Evolutionary conservation across 2,888 invertebrate species (phyloP), one percentile per base, ranked within the genome.

Genomic region (Morinoia aosen): DNA sequence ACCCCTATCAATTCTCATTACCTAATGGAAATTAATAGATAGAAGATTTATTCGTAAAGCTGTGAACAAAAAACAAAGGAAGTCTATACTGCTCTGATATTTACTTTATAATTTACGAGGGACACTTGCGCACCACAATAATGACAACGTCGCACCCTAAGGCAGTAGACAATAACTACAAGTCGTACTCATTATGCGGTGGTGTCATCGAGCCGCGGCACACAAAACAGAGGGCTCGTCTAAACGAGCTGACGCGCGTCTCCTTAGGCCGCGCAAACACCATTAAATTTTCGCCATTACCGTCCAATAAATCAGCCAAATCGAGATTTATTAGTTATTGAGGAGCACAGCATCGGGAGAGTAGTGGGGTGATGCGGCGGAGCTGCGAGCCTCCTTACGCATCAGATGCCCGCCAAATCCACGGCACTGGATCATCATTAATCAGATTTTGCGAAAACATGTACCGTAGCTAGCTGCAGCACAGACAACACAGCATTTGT

Each of bases 241-340:
- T 61, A 61, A 61, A 76, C 76, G 76, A 76, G 76, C 76, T 93
- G 48, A 93, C 57, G 57, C 33, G 58, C 58, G 57, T 93, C 56
- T 93, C 93, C 93, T 93, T 93, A 93, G 58, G 93, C 57, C 93
- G 93, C 57, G 93, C 93, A 93, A 93, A 93, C 93, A 93, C 93
- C 93, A 93, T 93, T 93, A 93, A 93, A 93, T 93, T 93, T 57
- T 93, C 93, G 93, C 93, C 57, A 93, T 93, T 93, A 93, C 93
- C 93, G 93, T 93, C 93, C 93, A 57, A 93, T 93, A 93, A 93
- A 93, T 93, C 56, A 93, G 93, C 57, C 93, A 93, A 93, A 93
- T 93, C 57, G 57, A 93, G 93, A 93, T 93, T 93, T 93, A 93
- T 93, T 93, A 93, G 93, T 93, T 93, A 48, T 93, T 93, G 56